Evolutionary conservation across 1,140 invertebrate genomes (phyloP), one percentile per base, ranked within the genome.

Genomic region (Diabrotica virgifera): DNA sequence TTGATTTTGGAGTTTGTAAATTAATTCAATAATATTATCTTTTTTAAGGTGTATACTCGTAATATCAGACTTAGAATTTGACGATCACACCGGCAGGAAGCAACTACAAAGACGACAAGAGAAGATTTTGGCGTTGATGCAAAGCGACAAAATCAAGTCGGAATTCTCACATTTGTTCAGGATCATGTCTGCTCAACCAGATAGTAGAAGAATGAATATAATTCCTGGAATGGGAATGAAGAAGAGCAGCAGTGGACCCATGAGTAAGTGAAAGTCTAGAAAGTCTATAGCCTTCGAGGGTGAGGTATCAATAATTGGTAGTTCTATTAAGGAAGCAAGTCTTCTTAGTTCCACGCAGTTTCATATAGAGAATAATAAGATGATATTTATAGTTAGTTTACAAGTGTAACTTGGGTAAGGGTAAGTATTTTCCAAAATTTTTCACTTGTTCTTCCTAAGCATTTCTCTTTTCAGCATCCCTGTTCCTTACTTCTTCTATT

Each of bases 161-260:
- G 77, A 79, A 63, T 72, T 72, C 5, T 65, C 72, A 0, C 70
- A 73, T 62, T 59, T 79, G 8, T 79, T 79, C 70, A 69, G 73
- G 40, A 67, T 72, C 65, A 78, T 79, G 73, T 52, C 71, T 9
- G 74, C 70, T 12, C 73, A 78, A 72, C 77, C 77, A 8, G 60
- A 69, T 5, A 63, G 68, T 4, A 66, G 76, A 60, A 63, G 77
- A 35, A 77, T 79, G 76, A 72, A 72, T 7, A 73, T 79, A 13
- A 77, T 79, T 67, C 77, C 77, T 8, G 77, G 77, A 36, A 62
- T 68, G 10, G 61, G 50, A 40, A 52, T 59, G 4, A 24, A 62
- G 40, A 40, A 62, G 11, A 37, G 36, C 6, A 13, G 8, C 12
- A 59, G 24, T 24, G 24, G 1, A 24, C 24, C 24, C 1, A 24